These are phyloP conservation scores for Biston stratarius DNA, from an alignment of 2,888 invertebrate species.

Conservation along the genomic window DNA sequence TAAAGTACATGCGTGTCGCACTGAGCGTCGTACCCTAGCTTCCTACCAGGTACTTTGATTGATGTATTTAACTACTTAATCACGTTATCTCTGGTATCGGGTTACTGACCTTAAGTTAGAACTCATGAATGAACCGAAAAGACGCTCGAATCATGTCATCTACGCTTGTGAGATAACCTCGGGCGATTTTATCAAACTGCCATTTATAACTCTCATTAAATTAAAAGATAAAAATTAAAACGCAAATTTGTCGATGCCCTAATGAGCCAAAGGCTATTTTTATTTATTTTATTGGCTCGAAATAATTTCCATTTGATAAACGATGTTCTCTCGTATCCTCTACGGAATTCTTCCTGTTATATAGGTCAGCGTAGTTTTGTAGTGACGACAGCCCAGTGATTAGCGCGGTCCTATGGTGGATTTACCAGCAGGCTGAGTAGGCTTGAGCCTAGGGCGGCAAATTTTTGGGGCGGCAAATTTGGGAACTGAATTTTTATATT, in stretches of 20 bases:
- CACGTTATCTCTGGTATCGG: slow-evolving; percentile 9
- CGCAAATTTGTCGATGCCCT: slow-evolving; percentile 3
- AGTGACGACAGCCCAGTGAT: neutral
- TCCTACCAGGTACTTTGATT: too few species aligned
- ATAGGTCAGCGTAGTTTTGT: neutral
- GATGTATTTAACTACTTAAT: slow-evolving; percentile 5
- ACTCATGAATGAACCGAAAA: slow-evolving; percentile 17
- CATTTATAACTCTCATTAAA: slow-evolving; percentile 8
- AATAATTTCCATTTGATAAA: neutral
- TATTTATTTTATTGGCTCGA: slow-evolving; percentile 13
- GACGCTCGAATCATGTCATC: slow-evolving; percentile 7
- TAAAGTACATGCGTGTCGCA: too few species aligned
- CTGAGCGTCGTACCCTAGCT: too few species aligned
- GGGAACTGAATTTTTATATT: too few species aligned
- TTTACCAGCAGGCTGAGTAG: too few species aligned
- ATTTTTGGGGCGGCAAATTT: too few species aligned
- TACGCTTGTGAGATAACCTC: slow-evolving; percentile 24
- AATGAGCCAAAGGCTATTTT: slow-evolving; percentile 13
- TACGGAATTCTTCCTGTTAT: too few species aligned
- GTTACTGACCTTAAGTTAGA: slow-evolving; percentile 13
- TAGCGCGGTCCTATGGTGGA: neutral
- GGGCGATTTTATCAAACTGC: neutral
- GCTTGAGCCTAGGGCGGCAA: too few species aligned
- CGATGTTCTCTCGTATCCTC: neutral
- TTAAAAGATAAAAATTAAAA: slow-evolving; percentile 3